These are phyloP conservation scores for Caenorhabditis becei DNA, from an alignment of 2,888 invertebrate species.

Conservation along the genomic window DNA sequence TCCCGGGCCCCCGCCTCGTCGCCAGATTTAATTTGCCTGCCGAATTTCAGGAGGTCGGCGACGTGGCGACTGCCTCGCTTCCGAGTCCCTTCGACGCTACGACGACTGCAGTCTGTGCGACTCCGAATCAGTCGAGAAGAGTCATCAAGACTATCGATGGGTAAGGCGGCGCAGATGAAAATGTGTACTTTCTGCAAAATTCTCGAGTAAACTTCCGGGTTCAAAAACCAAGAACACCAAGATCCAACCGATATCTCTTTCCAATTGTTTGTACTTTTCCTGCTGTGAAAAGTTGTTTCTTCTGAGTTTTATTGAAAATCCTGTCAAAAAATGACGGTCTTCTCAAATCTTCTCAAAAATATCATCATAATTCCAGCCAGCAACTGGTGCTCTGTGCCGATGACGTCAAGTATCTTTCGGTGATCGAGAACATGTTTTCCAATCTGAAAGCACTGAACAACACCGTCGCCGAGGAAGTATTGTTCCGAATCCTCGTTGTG, in stretches of 20 bases:
- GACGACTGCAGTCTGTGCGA: conserved; percentile 48
- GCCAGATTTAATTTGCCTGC: neutral
- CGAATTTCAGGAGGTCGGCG: conserved; percentile 34
- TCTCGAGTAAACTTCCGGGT: too few relatives aligned
- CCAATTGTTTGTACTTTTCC: too few relatives aligned
- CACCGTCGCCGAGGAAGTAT: conserved; percentile 14
- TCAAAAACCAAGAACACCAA: too few relatives aligned
- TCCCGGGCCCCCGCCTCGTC: neutral
- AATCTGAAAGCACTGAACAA: conserved; percentile 40
- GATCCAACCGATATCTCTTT: too few relatives aligned
- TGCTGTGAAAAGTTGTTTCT: neutral
- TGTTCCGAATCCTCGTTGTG: neutral
- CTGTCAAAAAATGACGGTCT: too few relatives aligned
- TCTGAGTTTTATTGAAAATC: too few relatives aligned
- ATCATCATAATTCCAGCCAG: conserved; percentile 42
- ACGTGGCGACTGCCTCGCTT: conserved; percentile 24
- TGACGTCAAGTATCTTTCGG: conserved; percentile 52
- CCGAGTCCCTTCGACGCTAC: conserved; percentile 35
- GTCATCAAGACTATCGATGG: conserved; percentile 54
- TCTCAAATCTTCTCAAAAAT: too few relatives aligned
- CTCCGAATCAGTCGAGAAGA: conserved; percentile 55
- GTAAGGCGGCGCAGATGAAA: too few relatives aligned
- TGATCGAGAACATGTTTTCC: conserved; percentile 53
- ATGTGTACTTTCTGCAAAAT: too few relatives aligned
- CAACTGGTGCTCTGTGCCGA: conserved; percentile 45